phyloP scores from a whole-genome alignment of 1,140 invertebrate genomes.

The Eubasilissa regina region DNA sequence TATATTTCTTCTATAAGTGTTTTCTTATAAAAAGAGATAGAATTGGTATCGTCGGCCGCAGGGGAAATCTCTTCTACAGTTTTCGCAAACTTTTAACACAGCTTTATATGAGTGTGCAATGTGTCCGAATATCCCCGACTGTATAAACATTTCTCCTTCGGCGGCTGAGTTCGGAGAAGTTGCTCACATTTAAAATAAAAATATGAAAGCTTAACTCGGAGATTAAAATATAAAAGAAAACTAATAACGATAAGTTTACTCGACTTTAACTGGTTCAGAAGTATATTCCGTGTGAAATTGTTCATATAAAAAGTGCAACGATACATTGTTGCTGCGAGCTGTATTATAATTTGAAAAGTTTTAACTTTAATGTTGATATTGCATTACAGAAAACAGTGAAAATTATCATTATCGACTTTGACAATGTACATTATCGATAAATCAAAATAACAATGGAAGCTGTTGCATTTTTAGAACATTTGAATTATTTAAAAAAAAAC shows the following conservation, averaged over 20 bases:
- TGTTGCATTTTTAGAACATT: no score
- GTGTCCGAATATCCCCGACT: constrained; percentile 17
- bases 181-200: constrained; percentile 16
- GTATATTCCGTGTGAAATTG: constrained; percentile 16
- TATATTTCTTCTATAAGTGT: constrained; percentile 32
- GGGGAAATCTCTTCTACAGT: constrained; percentile 58
- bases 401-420: no score
- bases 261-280: constrained; percentile 32
- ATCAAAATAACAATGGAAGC: no score
- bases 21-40: constrained; percentile 44
- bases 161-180: neutral
- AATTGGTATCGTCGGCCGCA: constrained; percentile 42
- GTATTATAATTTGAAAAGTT: neutral
- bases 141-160: neutral
- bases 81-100: constrained; percentile 55
- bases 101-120: constrained; percentile 29
- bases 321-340: neutral
- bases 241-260: constrained; percentile 44
- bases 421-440: no score
- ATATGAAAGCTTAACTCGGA: constrained; percentile 37
- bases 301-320: constrained; percentile 18
- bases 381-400: neutral
- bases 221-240: constrained; percentile 41
- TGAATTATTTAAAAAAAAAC: no score
- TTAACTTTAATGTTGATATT: neutral